Evolutionary conservation across 2,797 vertebrate genomes (phyloP), one percentile per base, ranked within the genome.

Genomic region (Coregonus ussuriensis): DNA sequence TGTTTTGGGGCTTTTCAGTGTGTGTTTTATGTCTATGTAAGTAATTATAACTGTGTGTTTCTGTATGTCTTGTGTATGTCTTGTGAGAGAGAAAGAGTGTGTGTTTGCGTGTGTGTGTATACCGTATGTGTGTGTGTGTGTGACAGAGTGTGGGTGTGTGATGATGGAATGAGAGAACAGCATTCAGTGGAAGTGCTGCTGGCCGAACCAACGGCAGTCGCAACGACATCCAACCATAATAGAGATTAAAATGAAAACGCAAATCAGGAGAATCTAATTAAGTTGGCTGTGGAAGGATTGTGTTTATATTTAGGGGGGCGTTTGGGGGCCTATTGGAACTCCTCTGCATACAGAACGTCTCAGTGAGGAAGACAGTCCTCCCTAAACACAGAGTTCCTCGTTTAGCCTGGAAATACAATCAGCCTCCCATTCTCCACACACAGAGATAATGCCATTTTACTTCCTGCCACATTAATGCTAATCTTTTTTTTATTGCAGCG

Each of bases 391-490:
- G 56, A 21, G 56, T 59, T 59, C 16, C 56, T 21, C 56, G 56
- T 59, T 59, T 59, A 59, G 56, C 18, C 56, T 18, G 56, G 70
- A 82, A 79, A 81, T 47, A 52, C 70, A 77, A 79, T 82, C 79
- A 80, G 74, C 73, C 79, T 59, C 37, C 66, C 66, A 41, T 72
- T 81, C 75, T 81, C 77, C 80, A 78, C 75, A 78, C 79, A 80
- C 77, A 59, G 72, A 77, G 77, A 82, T 85, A 85, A 89, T 86
- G 80, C 76, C 73, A 78, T 84, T 85, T 47, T 84, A 76, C 78
- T 85, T 84, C 80, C 82, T 81, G 76, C 72, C 83, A 86, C 80
- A 84, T 87, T 86, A 88, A 82, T 81, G 82, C 74, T 82, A 87
- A 87, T 83, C 86, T 79, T 82, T 83, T 84, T 84, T 83, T 84